These are phyloP conservation scores for Callithrix jacchus DNA, from an alignment of 2,113 vertebrate genomes.

Conservation along the genomic window DNA sequence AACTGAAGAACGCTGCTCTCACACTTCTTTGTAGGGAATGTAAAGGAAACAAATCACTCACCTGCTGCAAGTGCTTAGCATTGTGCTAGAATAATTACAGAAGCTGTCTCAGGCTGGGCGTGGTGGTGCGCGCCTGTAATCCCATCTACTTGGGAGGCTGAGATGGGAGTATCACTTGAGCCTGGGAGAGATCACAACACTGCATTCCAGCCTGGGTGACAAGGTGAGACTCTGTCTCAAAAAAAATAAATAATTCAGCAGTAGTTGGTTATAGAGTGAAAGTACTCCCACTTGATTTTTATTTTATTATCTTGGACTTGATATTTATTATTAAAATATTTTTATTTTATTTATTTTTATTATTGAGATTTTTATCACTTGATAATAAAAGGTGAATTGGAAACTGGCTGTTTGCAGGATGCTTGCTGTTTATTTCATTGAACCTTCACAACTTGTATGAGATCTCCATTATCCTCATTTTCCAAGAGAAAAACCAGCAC, in stretches of 20 bases:
- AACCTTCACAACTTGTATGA: not conserved
- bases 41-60: not conserved
- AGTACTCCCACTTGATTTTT: too few relatives aligned
- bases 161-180: not conserved
- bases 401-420: not conserved
- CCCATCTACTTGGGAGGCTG: not conserved
- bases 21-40: not conserved
- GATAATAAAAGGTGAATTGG: slow-evolving; percentile 21
- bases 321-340: too few relatives aligned
- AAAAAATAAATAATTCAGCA: not conserved
- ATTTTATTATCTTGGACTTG: too few relatives aligned
- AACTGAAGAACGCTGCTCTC: not conserved
- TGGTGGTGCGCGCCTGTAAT: not conserved
- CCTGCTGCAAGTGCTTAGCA: not conserved
- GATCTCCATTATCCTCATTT: not conserved
- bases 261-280: not conserved
- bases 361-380: not conserved
- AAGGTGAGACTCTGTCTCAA: not conserved
- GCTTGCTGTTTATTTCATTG: not conserved
- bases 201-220: not conserved
- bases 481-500: not conserved
- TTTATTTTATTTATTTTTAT: too few relatives aligned
- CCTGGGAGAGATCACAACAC: not conserved
- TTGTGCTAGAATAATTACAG: not conserved
- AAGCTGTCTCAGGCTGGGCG: not conserved